Evolutionary conservation across 2,797 vertebrate species (phyloP).

Genomic region (Delichon dasypus): DNA sequence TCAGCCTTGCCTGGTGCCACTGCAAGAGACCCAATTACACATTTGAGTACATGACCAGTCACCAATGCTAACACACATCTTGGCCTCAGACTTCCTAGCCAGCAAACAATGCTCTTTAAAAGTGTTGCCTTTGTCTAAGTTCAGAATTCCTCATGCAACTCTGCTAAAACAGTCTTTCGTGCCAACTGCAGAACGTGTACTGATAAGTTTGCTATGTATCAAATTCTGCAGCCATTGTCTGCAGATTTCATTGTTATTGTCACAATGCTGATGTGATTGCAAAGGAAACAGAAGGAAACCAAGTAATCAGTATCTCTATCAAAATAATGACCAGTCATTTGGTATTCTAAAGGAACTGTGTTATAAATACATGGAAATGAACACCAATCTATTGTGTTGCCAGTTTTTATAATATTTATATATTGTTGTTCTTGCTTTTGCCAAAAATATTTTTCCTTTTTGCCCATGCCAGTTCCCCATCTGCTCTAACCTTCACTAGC

Average conservation of each 20-base stretch:
- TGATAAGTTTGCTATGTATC: neutral
- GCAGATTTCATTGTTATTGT: slow-evolving; percentile 4
- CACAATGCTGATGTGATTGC: slow-evolving; percentile 46
- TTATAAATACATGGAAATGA: neutral
- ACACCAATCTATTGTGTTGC: neutral
- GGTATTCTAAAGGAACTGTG: neutral
- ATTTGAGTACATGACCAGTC: neutral
- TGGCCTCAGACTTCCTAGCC: neutral
- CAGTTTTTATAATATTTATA: neutral
- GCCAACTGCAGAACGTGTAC: neutral
- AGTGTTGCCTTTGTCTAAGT: neutral
- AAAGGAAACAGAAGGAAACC: neutral
- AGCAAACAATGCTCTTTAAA: neutral
- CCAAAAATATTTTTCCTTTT: neutral
- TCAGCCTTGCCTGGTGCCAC: neutral
- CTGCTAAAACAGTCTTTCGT: neutral
- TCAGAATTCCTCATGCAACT: neutral
- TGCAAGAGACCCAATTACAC: neutral
- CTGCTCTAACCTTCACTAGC: neutral
- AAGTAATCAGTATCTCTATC: neutral
- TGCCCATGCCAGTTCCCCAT: neutral
- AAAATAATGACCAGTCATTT: neutral
- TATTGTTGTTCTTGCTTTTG: neutral
- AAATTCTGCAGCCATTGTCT: neutral
- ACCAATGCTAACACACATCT: accelerated